Percentiles rank a stretch among this genome's conserved stretches.
Evolutionary conservation across 2,888 invertebrate genomes (phyloP).

Genomic region (Andrena bucephala): DNA sequence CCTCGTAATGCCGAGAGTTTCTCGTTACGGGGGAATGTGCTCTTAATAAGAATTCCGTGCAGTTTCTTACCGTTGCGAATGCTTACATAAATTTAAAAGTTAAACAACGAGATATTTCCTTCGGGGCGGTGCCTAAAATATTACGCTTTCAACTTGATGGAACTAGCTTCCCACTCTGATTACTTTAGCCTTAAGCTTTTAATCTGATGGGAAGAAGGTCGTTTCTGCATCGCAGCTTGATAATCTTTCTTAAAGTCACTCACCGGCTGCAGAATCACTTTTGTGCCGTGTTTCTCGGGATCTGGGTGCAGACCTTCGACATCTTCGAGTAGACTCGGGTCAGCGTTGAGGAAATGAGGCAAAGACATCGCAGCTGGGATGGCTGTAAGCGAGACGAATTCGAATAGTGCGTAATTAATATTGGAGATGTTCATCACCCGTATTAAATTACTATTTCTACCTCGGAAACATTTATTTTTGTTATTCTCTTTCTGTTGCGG

Average conservation of each 20-base stretch:
- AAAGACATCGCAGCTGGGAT: slow-evolving; percentile 84
- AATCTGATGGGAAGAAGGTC: too few relatives aligned
- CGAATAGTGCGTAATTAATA: background rate
- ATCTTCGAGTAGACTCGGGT: slow-evolving; percentile 79
- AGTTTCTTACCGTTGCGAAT: background rate
- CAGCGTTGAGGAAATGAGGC: slow-evolving; percentile 84
- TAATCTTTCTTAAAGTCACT: slow-evolving; percentile 39
- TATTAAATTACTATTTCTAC: background rate
- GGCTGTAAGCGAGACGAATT: slow-evolving; percentile 73
- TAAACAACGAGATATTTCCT: background rate
- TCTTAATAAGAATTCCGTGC: slow-evolving; percentile 4
- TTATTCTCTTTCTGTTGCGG: background rate
- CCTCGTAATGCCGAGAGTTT: slow-evolving; percentile 7
- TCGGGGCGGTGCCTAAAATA: too few relatives aligned
- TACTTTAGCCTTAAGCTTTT: too few relatives aligned
- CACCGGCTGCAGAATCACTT: slow-evolving; percentile 82
- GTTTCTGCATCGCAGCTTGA: background rate
- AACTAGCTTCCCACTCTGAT: too few relatives aligned
- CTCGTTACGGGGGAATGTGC: slow-evolving; percentile 19
- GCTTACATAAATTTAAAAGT: slow-evolving; percentile 18
- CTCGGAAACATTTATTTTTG: background rate
- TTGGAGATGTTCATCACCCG: background rate
- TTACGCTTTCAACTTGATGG: too few relatives aligned
- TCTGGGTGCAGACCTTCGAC: slow-evolving; percentile 83
- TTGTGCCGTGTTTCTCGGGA: slow-evolving; percentile 78